Evolutionary conservation across 2,797 vertebrate genomes (phyloP), one percentile per base, ranked within the genome.

Genomic region (Octomys mimax): DNA sequence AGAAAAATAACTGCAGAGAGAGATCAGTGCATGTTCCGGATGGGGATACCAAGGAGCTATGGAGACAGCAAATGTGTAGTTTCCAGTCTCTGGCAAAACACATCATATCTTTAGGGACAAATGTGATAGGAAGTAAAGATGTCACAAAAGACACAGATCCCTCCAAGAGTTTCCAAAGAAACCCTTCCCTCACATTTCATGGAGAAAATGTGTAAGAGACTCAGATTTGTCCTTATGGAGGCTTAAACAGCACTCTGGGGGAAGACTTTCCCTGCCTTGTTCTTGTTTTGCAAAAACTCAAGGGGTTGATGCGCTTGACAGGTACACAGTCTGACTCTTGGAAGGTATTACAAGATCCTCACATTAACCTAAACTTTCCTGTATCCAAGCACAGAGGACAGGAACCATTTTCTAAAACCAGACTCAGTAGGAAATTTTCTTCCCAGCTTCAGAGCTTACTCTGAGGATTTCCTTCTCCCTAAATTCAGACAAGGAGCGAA

Each of bases 401-500:
- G 31, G 6, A n/a, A 31, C 4, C 21, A 52, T 42, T 75, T 31
- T 4, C 33, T 31, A 9, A 79, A 89, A 86, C 93, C 12, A 93
- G 42, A 6, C 31, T 89, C 24, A 79, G 10, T 19, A 96, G 22
- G 5, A 59, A 62, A 70, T 42, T 88, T 11, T 95, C 87, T 59
- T 71, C 36, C 5, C 3, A 46, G 61, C 5, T 64, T n/a, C 66
- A 81, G 71, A 95, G 14, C 33, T 78, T 11, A 4, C 21, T n/a
- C n/a, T 42, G 31, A 81, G 89, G 39, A 16, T 2, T 79, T 71
- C 57, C 21, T 89, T 80, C 70, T 87, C 13, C 10, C 33, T 87
- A 42, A 85, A 82, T 83, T 95, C 62, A 93, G 54, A 66, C 19
- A 68, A 87, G 42, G 49, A 70, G 21, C 22, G 24, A 84, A 93